Percentiles rank a stretch among this genome's conserved stretches.
These are phyloP conservation scores for Dorcus parallelipipedus DNA, from an alignment of 2,888 invertebrate species.

Conservation along the genomic window DNA sequence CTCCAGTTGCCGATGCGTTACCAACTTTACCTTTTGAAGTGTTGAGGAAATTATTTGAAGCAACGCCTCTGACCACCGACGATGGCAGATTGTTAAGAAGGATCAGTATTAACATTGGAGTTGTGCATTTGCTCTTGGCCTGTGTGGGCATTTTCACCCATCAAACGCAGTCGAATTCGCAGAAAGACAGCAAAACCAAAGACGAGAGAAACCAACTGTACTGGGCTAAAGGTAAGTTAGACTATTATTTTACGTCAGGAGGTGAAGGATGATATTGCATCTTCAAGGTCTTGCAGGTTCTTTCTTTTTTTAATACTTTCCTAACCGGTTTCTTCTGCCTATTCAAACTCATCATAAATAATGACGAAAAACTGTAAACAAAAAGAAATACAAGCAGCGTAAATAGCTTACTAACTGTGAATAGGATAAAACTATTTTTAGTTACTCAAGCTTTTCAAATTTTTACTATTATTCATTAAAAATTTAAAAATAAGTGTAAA, in stretches of 20 bases:
- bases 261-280: too few relatives aligned
- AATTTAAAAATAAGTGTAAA: too few relatives aligned
- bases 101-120: conserved; percentile 80
- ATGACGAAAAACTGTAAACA: too few relatives aligned
- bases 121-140: conserved; percentile 78
- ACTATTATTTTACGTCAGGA: neutral
- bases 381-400: too few relatives aligned
- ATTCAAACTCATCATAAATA: too few relatives aligned
- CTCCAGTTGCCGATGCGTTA: conserved; percentile 63
- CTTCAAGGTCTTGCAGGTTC: too few relatives aligned
- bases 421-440: too few relatives aligned
- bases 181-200: conserved; percentile 38
- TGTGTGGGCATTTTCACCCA: conserved; percentile 89
- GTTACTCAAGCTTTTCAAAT: too few relatives aligned
- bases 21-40: conserved; percentile 79
- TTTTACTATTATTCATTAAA: too few relatives aligned
- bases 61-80: conserved; percentile 69
- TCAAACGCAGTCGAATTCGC: conserved; percentile 54
- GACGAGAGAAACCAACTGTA: conserved; percentile 67
- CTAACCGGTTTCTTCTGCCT: too few relatives aligned
- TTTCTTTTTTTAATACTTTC: too few relatives aligned
- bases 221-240: conserved; percentile 48
- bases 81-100: conserved; percentile 73
- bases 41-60: conserved; percentile 71
- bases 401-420: too few relatives aligned